These are phyloP conservation scores for Phoxinus phoxinus DNA, from an alignment of 2,113 vertebrate species.

Conservation along the genomic window DNA sequence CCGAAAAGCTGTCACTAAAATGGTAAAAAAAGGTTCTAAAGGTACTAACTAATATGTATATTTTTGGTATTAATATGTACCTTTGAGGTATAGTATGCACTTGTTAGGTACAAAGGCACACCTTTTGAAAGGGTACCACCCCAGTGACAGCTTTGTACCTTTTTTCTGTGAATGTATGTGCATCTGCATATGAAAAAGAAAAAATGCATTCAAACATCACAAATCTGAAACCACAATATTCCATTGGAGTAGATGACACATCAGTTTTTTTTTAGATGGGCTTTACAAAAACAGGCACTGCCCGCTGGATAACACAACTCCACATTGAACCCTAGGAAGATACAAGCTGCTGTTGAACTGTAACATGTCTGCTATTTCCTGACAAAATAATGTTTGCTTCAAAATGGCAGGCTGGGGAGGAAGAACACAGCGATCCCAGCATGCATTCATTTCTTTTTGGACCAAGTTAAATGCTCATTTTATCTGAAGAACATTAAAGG, in stretches of 20 bases:
- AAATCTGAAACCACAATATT: neutral
- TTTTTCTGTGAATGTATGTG: neutral
- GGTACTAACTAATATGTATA: too few species aligned
- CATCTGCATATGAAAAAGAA: neutral
- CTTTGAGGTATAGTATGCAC: too few species aligned
- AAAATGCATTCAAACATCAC: neutral
- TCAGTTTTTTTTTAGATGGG: neutral
- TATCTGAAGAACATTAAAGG: constrained; percentile 58
- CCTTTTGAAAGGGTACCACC: too few species aligned
- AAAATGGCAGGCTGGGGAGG: constrained; percentile 13
- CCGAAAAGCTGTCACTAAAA: neutral
- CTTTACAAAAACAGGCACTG: neutral
- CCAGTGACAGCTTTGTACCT: too few species aligned
- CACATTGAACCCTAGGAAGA: constrained; percentile 19
- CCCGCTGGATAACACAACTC: neutral
- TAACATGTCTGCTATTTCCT: constrained; percentile 22
- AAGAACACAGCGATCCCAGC: constrained; percentile 33
- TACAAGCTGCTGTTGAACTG: neutral
- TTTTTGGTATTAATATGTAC: too few species aligned
- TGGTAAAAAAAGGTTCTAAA: too few species aligned
- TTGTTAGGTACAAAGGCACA: too few species aligned
- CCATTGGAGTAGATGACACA: neutral
- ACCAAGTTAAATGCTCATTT: constrained; percentile 35
- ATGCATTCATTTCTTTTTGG: constrained; percentile 40
- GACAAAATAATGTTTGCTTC: neutral